phyloP scores from a whole-genome alignment of 1,140 invertebrate genomes.

The Sycobia sp. region DNA sequence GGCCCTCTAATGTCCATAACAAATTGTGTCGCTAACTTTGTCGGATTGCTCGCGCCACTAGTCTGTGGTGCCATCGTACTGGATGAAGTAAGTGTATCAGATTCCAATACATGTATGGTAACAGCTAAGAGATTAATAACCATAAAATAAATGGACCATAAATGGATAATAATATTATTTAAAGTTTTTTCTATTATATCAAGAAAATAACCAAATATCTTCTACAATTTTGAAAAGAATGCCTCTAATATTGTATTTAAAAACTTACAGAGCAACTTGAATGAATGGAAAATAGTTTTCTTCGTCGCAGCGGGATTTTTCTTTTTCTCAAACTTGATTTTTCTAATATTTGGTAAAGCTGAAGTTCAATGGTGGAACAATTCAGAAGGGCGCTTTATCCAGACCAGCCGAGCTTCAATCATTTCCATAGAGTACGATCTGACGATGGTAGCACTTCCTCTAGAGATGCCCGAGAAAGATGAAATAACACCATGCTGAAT shows the following conservation, averaged over 20 bases:
- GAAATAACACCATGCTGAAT: background rate
- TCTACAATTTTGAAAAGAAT: no score
- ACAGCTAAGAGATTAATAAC: no score
- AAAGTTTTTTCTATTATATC: no score
- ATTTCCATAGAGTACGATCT: conserved; percentile 25
- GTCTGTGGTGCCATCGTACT: conserved; percentile 60
- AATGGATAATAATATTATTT: no score
- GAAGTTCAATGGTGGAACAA: conserved; percentile 57
- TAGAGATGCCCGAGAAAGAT: background rate
- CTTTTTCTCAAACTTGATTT: conserved; percentile 61
- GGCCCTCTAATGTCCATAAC: conserved; percentile 71
- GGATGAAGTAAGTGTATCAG: conserved; percentile 43
- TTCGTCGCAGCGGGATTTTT: conserved; percentile 64
- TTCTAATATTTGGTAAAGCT: conserved; percentile 56
- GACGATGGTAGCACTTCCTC: conserved; percentile 9
- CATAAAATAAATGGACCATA: no score
- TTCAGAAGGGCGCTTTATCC: background rate
- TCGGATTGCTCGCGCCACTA: conserved; percentile 67
- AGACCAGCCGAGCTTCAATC: background rate
- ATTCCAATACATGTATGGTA: no score
- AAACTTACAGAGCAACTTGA: conserved; percentile 52
- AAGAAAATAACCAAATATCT: no score
- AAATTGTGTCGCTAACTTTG: conserved; percentile 68
- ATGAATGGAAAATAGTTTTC: conserved; percentile 66
- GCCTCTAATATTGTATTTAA: no score